Evolutionary conservation across 2,113 vertebrate species (phyloP), one percentile per base, ranked within the genome.

Genomic region (Chloroceryle aenea): DNA sequence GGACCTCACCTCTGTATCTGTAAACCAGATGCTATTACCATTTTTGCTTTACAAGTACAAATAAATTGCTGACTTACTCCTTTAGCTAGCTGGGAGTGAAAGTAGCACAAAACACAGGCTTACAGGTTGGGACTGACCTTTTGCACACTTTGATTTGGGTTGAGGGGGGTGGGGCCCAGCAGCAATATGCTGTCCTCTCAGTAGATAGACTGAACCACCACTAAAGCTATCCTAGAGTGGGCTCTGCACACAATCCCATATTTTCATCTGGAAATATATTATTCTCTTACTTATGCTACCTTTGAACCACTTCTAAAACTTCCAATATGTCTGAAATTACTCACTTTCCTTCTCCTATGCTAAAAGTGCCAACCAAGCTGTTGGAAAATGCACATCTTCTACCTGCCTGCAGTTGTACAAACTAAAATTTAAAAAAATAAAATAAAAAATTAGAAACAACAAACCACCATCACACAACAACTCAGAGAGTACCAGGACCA

Each of bases 301-400:
- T 94, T 80, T 43, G 25, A 68, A 58, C 64, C 1, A 9, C 88
- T 92, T 71, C 42, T 59, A 82, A 84, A 95, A 91, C 55, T 61
- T 67, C 45, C 55, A 82, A 43, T 66, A 68, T 83, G 87, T 89
- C 78, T 90, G 75, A 76, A 61, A 94, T 83, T 20, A 94, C 87
- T 87, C 62, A 75, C 82, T 87, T 87, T 42, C 87, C 63, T 29
- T 77, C 90, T 85, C 72, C 75, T 81, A 47, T 34, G 47, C 67
- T 93, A 78, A 38, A 95, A 92, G 43, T 34, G 12, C 69, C 61
- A 80, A 66, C 20, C 8, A 3, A 61, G 56, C 56, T 61, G 86
- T 89, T 86, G 85, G 79, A 77, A 68, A 90, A 82, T 47, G 66
- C 4, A 15, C 68, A 77, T 78, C 32, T 84, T 36, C 86, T 85